Percentiles rank a stretch among this genome's conserved stretches.
Evolutionary conservation across 2,888 invertebrate species (phyloP).

Genomic region (Campoplex nolae): DNA sequence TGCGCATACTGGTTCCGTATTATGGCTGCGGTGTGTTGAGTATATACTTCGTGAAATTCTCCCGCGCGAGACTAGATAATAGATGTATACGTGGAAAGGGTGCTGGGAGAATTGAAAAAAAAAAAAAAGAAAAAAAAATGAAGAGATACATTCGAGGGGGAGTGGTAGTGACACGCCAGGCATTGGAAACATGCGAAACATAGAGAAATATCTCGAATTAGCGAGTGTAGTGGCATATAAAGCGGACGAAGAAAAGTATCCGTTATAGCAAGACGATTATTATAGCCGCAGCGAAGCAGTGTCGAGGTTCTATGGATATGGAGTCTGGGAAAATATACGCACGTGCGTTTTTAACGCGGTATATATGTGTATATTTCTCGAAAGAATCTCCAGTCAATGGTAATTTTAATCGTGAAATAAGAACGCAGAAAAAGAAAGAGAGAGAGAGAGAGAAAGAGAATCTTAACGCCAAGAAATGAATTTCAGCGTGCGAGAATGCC

Average conservation of each 20-base stretch:
- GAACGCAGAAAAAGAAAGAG: constrained; percentile 19
- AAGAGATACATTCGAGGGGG: constrained; percentile 47
- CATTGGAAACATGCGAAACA: constrained; percentile 54
- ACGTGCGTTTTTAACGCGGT: constrained; percentile 45
- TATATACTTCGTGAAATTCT: constrained; percentile 59
- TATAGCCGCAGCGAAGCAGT: constrained; percentile 23
- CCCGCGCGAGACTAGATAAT: constrained; percentile 50
- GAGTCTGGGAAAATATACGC: constrained; percentile 61
- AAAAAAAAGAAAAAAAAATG: constrained; percentile 40
- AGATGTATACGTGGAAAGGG: constrained; percentile 40
- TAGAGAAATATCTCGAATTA: constrained; percentile 61
- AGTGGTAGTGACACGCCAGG: constrained; percentile 67
- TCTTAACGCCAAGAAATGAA: constrained; percentile 38
- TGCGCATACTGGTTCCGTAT: constrained; percentile 46
- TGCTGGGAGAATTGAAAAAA: constrained; percentile 37
- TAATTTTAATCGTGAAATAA: constrained; percentile 60
- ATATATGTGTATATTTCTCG: background rate
- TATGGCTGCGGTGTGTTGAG: constrained; percentile 29
- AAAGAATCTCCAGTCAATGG: constrained; percentile 48
- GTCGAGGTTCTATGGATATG: background rate
- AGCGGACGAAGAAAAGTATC: constrained; percentile 58
- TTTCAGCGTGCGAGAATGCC: constrained; percentile 38
- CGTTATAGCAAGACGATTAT: constrained; percentile 50
- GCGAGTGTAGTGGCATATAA: constrained; percentile 39
- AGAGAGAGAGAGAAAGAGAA: constrained; percentile 30